These are phyloP conservation scores for Amphimallon solstitiale DNA, from an alignment of 2,888 invertebrate species.

Conservation along the genomic window DNA sequence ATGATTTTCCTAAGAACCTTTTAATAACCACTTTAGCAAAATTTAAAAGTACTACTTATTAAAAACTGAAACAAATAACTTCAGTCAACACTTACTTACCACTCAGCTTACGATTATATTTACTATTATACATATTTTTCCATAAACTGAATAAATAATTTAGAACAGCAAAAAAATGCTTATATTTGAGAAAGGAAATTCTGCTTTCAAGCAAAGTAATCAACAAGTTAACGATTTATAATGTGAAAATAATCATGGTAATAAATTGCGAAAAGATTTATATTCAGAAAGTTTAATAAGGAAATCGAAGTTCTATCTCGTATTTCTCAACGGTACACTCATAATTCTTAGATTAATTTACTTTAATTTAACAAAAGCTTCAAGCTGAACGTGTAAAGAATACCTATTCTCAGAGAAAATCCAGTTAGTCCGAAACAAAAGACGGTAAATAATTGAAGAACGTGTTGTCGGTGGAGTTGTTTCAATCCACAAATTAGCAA, in stretches of 20 bases:
- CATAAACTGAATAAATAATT: too few relatives aligned
- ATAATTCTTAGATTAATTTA: slow-evolving; percentile 53
- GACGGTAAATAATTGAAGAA: slow-evolving; percentile 59
- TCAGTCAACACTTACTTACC: too few relatives aligned
- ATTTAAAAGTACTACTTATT: too few relatives aligned
- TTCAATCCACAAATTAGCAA: slow-evolving; percentile 56
- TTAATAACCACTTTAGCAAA: too few relatives aligned
- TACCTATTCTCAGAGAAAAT: slow-evolving; percentile 50
- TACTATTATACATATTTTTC: too few relatives aligned
- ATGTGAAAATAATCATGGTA: slow-evolving; percentile 30
- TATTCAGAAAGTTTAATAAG: slow-evolving; percentile 39
- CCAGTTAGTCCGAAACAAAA: slow-evolving; percentile 58
- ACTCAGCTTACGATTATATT: too few relatives aligned
- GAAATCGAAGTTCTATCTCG: slow-evolving; percentile 36
- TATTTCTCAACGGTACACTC: slow-evolving; percentile 44
- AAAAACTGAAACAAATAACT: too few relatives aligned
- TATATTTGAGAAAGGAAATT: slow-evolving; percentile 5
- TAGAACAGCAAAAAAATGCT: too few relatives aligned
- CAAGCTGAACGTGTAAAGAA: slow-evolving; percentile 55
- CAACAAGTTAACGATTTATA: slow-evolving; percentile 31
- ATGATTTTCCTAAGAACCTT: too few relatives aligned
- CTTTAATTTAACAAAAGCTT: slow-evolving; percentile 57
- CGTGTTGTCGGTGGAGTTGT: slow-evolving; percentile 52
- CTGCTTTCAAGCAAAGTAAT: not conserved
- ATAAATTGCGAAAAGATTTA: slow-evolving; percentile 38